Conservation (phyloP, 2,113 vertebrate species). For the Trogon melanurus region DNA sequence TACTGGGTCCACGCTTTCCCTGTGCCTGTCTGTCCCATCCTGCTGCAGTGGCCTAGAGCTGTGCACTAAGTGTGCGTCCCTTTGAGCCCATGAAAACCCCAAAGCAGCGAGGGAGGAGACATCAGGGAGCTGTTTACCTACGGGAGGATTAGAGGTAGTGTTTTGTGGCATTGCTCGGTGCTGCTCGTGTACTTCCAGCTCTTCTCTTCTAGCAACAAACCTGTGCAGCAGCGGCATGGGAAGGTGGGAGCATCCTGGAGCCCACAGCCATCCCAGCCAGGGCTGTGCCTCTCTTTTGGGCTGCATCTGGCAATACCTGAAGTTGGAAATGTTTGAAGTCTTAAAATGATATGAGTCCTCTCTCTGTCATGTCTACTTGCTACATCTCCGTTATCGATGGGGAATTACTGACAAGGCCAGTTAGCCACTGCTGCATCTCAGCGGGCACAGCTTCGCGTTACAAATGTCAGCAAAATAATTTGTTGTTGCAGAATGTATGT, state of each 20-base stretch:
- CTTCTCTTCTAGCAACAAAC: not conserved
- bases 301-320: too few relatives aligned
- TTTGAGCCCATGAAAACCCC: not conserved
- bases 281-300: too few relatives aligned
- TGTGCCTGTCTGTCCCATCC: not conserved
- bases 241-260: not conserved
- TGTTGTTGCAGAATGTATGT: not conserved
- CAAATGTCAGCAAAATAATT: too few relatives aligned
- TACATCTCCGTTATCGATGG: too few relatives aligned
- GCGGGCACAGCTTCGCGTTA: too few relatives aligned
- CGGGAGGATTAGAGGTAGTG: not conserved
- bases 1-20: not conserved
- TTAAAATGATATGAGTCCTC: too few relatives aligned
- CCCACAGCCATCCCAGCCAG: too few relatives aligned
- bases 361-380: too few relatives aligned
- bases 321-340: too few relatives aligned
- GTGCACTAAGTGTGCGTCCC: not conserved
- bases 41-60: fast-evolving
- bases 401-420: too few relatives aligned
- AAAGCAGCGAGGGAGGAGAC: fast-evolving
- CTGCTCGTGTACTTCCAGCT: not conserved
- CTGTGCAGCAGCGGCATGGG: too few relatives aligned
- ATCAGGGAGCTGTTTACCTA: not conserved
- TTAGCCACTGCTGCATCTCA: too few relatives aligned
- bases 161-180: not conserved